Evolutionary conservation across 2,797 vertebrate species (phyloP), one percentile per base, ranked within the genome.

Genomic region (Fundulus diaphanus): DNA sequence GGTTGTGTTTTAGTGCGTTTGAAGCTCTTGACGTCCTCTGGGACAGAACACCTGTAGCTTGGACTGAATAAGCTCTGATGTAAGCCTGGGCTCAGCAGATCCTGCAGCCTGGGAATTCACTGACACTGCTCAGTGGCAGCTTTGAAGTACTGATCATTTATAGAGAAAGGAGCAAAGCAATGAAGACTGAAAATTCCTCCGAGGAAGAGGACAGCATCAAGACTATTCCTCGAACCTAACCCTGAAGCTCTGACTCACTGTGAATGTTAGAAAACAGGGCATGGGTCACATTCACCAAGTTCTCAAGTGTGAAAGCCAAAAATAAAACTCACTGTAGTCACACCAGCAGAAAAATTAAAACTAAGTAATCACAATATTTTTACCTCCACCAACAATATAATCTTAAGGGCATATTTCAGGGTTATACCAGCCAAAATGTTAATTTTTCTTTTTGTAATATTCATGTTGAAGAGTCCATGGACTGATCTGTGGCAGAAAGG

Each of bases 1-100:
- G 89, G 90, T 91, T 89, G 87, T 83, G 75, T 88, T 91, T 91
- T 87, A 74, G 85, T 86, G 82, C 6, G 74, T 90, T 79, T 78
- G 82, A 86, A 83, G 83, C 35, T 0, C 40, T 42, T 78, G 85
- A 56, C 0, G 44, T 87, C 85, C 83, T 80, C 76, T 77, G 89
- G 82, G 83, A 87, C 74, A 81, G 81, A 78, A 82, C 85, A 92
- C 88, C 85, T 92, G 88, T 86, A 82, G 77, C 73, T 29, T 27
- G 20, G 63, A 74, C 69, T 85, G 77, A 89, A 88, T 77, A 77
- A 75, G 78, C 84, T 82, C 71, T 77, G 71, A 82, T 81, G 77
- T 68, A 77, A 84, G 80, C 46, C 82, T 77, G 68, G 69, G n/a
- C 82, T 91, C 88, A 89, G 90, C 90, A 90, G 70, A 88, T 77